Conservation (phyloP, 2,113 vertebrate genomes). For the Osmerus mordax region DNA sequence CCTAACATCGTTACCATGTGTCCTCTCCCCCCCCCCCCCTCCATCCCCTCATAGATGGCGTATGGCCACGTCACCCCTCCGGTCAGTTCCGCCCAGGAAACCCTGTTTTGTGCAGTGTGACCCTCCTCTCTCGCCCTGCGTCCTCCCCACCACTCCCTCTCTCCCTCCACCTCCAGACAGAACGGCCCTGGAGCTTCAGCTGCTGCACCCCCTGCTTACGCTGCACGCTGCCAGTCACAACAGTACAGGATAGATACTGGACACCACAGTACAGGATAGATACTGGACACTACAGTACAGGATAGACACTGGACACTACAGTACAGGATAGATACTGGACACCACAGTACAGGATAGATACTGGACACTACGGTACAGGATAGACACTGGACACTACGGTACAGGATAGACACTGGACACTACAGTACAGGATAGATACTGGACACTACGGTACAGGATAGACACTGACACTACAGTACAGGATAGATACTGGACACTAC, state of each 20-base stretch:
- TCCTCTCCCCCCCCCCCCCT: constrained; percentile 32
- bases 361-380: neutral
- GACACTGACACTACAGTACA: too few relatives aligned
- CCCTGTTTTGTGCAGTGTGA: constrained; percentile 52
- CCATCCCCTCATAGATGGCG: constrained; percentile 62
- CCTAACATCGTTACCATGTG: constrained; percentile 65
- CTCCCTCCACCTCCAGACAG: constrained; percentile 67
- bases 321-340: too few relatives aligned
- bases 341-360: too few relatives aligned
- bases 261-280: neutral
- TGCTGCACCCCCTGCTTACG: constrained; percentile 14
- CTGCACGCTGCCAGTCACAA: constrained; percentile 44
- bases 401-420: too few relatives aligned
- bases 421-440: too few relatives aligned
- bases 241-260: neutral
- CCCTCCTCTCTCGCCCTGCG: constrained; percentile 38
- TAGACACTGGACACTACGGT: neutral
- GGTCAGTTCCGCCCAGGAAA: constrained; percentile 66
- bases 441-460: too few relatives aligned
- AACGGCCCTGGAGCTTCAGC: constrained; percentile 72
- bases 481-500: too few relatives aligned
- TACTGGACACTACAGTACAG: too few relatives aligned
- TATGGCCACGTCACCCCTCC: constrained; percentile 57
- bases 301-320: too few relatives aligned
- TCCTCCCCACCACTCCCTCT: constrained; percentile 3